These are phyloP conservation scores for Euzetes globulus DNA, from an alignment of 2,888 invertebrate species.

Conservation along the genomic window DNA sequence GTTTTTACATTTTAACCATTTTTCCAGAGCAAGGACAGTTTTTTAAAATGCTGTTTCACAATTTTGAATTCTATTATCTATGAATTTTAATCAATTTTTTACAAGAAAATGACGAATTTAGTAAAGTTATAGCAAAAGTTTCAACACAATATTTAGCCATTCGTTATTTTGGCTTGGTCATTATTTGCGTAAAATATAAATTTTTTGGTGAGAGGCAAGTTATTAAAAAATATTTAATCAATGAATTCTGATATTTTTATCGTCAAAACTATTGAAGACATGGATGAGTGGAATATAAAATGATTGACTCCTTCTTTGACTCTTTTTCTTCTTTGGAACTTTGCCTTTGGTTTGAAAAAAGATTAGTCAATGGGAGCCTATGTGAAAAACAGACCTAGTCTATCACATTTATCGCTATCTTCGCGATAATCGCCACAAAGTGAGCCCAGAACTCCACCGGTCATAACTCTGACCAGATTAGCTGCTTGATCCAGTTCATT, in stretches of 20 bases:
- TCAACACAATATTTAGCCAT: too few relatives aligned
- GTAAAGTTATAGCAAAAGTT: too few relatives aligned
- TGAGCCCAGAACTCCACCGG: not conserved
- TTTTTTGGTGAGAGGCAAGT: too few relatives aligned
- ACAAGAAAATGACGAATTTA: too few relatives aligned
- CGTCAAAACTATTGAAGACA: not conserved
- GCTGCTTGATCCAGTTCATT: not conserved
- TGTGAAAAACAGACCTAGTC: not conserved
- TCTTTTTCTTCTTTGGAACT: not conserved
- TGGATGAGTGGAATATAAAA: not conserved
- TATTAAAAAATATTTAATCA: too few relatives aligned
- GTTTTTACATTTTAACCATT: too few relatives aligned
- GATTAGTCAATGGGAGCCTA: not conserved
- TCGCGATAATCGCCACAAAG: not conserved
- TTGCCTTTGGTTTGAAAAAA: not conserved
- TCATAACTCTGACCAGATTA: not conserved
- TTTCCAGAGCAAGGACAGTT: too few relatives aligned
- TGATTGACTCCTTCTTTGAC: not conserved
- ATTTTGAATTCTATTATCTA: too few relatives aligned
- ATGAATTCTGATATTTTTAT: not conserved
- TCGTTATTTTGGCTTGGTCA: too few relatives aligned
- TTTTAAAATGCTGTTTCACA: too few relatives aligned
- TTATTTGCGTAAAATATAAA: too few relatives aligned
- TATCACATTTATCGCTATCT: slow-evolving; percentile 6
- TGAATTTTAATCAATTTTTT: too few relatives aligned